phyloP scores from a whole-genome alignment of 2,113 vertebrate species.

The Anoura caudifer region DNA sequence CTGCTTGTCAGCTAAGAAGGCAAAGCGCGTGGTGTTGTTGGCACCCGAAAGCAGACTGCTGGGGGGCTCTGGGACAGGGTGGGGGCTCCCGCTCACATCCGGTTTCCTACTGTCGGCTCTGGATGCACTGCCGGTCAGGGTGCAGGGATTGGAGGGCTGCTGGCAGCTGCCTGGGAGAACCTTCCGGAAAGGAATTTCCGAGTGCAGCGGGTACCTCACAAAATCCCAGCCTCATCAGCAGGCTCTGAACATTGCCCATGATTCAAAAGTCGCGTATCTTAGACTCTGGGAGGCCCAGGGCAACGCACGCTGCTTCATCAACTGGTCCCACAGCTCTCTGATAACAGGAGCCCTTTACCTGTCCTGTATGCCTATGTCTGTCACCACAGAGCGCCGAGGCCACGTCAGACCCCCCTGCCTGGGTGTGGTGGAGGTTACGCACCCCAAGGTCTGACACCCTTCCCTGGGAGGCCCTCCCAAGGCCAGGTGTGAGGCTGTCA shows the following conservation, averaged over 20 bases:
- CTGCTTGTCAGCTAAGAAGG: background rate
- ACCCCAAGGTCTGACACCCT: fast-evolving
- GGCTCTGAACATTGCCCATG: background rate
- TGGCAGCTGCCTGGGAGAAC: background rate
- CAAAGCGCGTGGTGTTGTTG: background rate
- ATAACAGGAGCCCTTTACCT: background rate
- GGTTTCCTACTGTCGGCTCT: background rate
- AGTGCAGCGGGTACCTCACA: background rate
- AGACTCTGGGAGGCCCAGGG: background rate
- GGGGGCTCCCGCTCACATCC: background rate
- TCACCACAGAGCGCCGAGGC: background rate
- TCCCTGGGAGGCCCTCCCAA: background rate
- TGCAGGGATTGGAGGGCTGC: background rate
- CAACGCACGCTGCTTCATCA: fast-evolving
- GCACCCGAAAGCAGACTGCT: fast-evolving
- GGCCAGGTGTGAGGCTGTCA: background rate
- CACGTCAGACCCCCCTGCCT: fast-evolving
- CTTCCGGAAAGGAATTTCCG: background rate
- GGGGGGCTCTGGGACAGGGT: background rate
- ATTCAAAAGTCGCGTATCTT: background rate
- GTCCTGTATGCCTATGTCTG: background rate
- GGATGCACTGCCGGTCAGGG: background rate
- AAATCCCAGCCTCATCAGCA: background rate
- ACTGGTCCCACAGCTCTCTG: fast-evolving
- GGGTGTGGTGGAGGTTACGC: no score